Percentiles rank a stretch among this genome's conserved stretches.
These are phyloP conservation scores for Orestias chungarensis DNA, from an alignment of 2,797 vertebrate species.

Conservation along the genomic window DNA sequence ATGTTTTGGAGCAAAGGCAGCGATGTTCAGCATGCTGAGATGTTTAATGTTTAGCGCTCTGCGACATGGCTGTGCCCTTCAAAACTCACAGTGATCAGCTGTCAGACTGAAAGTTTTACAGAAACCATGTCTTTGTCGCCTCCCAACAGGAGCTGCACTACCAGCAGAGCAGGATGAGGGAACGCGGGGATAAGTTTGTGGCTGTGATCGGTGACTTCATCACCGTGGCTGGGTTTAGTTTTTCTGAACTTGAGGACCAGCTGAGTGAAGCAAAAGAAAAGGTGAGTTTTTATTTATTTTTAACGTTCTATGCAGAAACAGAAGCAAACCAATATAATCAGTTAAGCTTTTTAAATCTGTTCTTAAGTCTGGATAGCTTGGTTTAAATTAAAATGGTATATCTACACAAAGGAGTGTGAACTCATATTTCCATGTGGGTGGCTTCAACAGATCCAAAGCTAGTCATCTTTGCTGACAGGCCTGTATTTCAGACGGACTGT, in stretches of 20 bases:
- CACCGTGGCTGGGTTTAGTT: slow-evolving; percentile 97
- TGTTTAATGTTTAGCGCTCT: slow-evolving; percentile 44
- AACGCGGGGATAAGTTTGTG: slow-evolving; percentile 90
- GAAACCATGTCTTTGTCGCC: not conserved
- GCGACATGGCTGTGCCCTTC: slow-evolving; percentile 15
- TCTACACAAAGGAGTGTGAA: not conserved
- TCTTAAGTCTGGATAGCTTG: not conserved
- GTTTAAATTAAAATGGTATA: not conserved
- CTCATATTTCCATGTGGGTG: slow-evolving; percentile 31
- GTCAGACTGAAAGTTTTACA: not conserved
- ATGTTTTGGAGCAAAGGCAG: slow-evolving; percentile 30
- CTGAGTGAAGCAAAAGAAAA: slow-evolving; percentile 92
- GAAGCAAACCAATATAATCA: not conserved
- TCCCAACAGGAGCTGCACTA: slow-evolving; percentile 89
- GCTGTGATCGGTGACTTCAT: slow-evolving; percentile 96
- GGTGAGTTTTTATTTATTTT: slow-evolving; percentile 71
- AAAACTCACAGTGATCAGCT: not conserved
- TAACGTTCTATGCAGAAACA: not conserved
- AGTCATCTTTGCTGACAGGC: slow-evolving; percentile 15
- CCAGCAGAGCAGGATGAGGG: slow-evolving; percentile 85
- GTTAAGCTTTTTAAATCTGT: not conserved
- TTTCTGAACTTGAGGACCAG: slow-evolving; percentile 96
- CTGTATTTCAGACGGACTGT: slow-evolving; percentile 20
- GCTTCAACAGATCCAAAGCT: slow-evolving; percentile 15
- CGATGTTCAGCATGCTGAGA: slow-evolving; percentile 45